Base-by-base conservation (phyloP, 1,140 invertebrate genomes). In the Meloidogyne floridensis region DNA sequence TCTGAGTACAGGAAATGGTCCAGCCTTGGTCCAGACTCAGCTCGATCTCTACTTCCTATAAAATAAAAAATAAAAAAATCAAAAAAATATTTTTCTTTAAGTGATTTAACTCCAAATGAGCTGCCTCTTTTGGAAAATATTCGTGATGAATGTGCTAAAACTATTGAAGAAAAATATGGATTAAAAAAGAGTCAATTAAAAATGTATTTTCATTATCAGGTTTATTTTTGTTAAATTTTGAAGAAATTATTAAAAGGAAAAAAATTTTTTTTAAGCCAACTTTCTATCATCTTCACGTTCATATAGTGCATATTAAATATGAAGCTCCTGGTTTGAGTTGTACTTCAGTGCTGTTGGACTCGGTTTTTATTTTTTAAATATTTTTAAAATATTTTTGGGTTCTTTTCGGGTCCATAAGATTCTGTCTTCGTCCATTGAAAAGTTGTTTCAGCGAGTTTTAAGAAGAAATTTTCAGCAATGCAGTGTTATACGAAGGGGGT, bases 231-330 rank as follows among this genome's bases (percentile, higher is more conserved):
- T 18, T 76, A 51, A 3, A 70, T 54, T 70, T 77, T 10, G 47
- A n/a, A 65, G 2, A 2, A 47, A 47, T 47, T 47, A 20, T 0
- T 47, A 47, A 47, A 47, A 47, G n/a, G 2, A 32, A 32, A 5
- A 6, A 51, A 51, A 11, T n/a, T 51, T 74, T 47, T 54, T 70
- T 56, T 71, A 8, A 79, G 89, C 97, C 97, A 5, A 95, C 95
- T 0, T 98, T 96, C 91, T 98, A 98, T 91, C 96, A 98, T 91
- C 91, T 98, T 9, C 97, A 98, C 89, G 93, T 98, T 2, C 96
- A 98, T 91, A 95, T 85, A 59, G 92, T 93, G 78, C 93, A 94
- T 91, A 94, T 95, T 85, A 93, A 94, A 3, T 94, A 94, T 77
- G 95, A 94, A 92, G 78, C 71, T 6, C 81, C 77, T 8, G 70